Conservation (phyloP, 1,140 invertebrate genomes). For the Drosophila pandora region DNA sequence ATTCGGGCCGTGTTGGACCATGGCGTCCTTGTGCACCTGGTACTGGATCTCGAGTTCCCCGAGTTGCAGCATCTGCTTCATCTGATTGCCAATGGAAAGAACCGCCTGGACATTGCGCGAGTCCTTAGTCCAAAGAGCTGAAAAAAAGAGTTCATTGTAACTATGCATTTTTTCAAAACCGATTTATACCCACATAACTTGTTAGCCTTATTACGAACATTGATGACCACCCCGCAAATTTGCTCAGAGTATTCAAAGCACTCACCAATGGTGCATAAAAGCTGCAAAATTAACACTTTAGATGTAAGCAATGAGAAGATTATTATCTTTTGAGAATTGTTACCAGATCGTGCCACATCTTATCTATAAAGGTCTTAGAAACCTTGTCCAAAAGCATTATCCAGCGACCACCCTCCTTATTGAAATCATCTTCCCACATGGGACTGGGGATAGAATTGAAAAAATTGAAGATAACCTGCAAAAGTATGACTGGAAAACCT, state of each 20-base stretch:
- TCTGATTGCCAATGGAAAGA: conserved; percentile 91
- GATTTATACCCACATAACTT: conserved; percentile 88
- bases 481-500: neutral
- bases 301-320: neutral
- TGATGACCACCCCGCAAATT: conserved; percentile 98
- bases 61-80: conserved; percentile 91
- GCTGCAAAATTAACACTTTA: conserved; percentile 50
- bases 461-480: neutral
- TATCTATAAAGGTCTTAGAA: conserved; percentile 93
- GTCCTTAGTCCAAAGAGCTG: conserved; percentile 95
- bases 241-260: conserved; percentile 96
- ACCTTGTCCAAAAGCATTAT: conserved; percentile 94
- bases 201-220: conserved; percentile 95
- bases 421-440: conserved; percentile 98
- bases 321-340: neutral
- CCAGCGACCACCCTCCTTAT: conserved; percentile 96
- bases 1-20: conserved; percentile 91
- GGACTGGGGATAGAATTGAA: conserved; percentile 86
- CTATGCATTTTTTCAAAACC: neutral
- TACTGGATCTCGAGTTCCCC: conserved; percentile 86
- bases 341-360: conserved; percentile 98
- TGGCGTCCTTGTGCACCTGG: conserved; percentile 93
- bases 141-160: conserved; percentile 14
- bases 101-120: conserved; percentile 89
- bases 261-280: conserved; percentile 98